phyloP scores from a whole-genome alignment of 2,888 invertebrate species.

The Polydrusus cervinus region DNA sequence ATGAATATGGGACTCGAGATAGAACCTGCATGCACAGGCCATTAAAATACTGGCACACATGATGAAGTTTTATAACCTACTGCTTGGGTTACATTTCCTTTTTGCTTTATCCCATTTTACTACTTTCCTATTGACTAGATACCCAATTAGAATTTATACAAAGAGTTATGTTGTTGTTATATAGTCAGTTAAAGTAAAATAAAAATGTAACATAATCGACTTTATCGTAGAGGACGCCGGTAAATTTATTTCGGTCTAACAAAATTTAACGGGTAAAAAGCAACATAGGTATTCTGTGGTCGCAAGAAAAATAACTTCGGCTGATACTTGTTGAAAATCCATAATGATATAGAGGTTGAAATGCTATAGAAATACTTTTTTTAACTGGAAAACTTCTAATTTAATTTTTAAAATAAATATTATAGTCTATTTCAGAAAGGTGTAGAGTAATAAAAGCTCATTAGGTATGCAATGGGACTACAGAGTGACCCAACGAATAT shows the following conservation, averaged over 20 bases:
- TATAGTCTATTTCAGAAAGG: too few relatives aligned
- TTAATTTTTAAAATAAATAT: too few relatives aligned
- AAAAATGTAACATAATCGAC: neutral
- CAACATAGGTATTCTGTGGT: too few relatives aligned
- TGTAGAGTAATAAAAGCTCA: too few relatives aligned
- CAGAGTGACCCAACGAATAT: too few relatives aligned
- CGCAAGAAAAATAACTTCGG: too few relatives aligned
- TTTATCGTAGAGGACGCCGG: neutral
- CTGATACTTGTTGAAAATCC: too few relatives aligned
- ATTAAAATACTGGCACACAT: constrained; percentile 49
- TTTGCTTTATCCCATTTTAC: constrained; percentile 37
- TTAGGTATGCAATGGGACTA: too few relatives aligned
- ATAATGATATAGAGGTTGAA: too few relatives aligned
- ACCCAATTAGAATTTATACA: constrained; percentile 33
- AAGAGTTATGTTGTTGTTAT: constrained; percentile 34
- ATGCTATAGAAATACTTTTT: too few relatives aligned
- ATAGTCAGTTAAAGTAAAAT: neutral
- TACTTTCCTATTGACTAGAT: constrained; percentile 36
- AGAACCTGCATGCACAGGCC: constrained; percentile 46
- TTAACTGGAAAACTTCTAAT: too few relatives aligned
- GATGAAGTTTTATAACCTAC: constrained; percentile 37
- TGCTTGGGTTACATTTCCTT: constrained; percentile 36
- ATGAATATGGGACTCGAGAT: constrained; percentile 50
- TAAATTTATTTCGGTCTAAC: neutral
- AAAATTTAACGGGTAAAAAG: too few relatives aligned